Evolutionary conservation across 2,888 invertebrate genomes (phyloP).

Genomic region (Netelia melanura): DNA sequence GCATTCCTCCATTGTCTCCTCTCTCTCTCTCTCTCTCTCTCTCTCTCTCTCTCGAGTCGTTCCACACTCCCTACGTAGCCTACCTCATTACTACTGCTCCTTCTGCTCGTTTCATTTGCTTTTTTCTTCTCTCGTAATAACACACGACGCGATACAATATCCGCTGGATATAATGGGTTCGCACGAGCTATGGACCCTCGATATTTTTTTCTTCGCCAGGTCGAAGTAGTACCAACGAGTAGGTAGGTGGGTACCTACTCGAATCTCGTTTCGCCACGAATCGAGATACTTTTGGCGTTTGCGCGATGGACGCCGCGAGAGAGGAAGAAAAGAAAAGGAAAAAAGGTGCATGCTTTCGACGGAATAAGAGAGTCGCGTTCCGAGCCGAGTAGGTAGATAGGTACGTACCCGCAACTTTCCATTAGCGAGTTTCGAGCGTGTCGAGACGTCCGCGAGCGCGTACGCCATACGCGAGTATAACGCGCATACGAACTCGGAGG

Average conservation of each 20-base stretch:
- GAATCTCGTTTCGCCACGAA: no score
- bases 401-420: conserved; percentile 58
- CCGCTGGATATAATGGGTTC: neutral
- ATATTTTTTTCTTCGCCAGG: no score
- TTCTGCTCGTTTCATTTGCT: neutral
- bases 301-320: no score
- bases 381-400: neutral
- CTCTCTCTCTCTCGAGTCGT: no score
- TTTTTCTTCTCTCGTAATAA: conserved; percentile 24
- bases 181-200: neutral
- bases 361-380: neutral
- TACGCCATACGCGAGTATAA: no score
- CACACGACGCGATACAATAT: conserved; percentile 20
- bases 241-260: no score
- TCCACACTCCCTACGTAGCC: no score
- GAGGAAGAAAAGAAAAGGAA: neutral
- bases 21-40: neutral
- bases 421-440: conserved; percentile 73
- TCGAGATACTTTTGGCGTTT: no score
- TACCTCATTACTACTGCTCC: neutral
- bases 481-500: conserved; percentile 21
- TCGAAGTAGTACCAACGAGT: no score
- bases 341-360: neutral
- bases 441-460: no score
- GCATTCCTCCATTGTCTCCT: conserved; percentile 27